Base-by-base conservation (phyloP, 2,113 vertebrate species). In the Oplegnathus fasciatus region DNA sequence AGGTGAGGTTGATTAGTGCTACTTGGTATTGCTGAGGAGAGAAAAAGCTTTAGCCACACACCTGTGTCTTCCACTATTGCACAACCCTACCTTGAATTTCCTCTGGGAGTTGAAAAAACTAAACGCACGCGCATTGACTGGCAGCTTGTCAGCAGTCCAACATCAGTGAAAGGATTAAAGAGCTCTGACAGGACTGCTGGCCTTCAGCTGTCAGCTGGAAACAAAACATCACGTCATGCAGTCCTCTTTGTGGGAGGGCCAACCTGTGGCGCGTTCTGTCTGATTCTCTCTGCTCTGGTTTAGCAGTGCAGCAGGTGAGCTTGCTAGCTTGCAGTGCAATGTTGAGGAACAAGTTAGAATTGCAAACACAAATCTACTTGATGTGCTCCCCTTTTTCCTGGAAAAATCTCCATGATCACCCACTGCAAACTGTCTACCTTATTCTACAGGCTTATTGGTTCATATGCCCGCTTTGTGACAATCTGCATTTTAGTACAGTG, bases 51-150 rank as follows among this genome's bases (percentile, higher is more conserved):
- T 2, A 26, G 13, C 6, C 20, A 15, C 68, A 83, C 42, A 73
- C 57, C n/a, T 76, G 55, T 48, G 17, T 71, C 26, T 58, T 69
- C 48, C 34, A 67, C 22, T 69, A 20, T 74, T 87, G 46, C 55
- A 73, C 65, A 78, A 83, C 61, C 13, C 54, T 44, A 52, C 52
- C 6, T 50, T 42, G 10, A 75, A 20, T 24, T 26, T 58, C n/a
- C 66, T 50, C 78, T 28, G 7, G 57, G 58, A 64, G 55, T 34
- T 52, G 1, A 58, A 64, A n/a, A 55, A 78, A 34, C 46, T 26
- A 42, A 77, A 26, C 75, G 57, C 28, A 48, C 44, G 22, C 75
- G 10, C 18, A 20, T 13, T 7, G 30, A 30, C 54, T 46, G 32
- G 48, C 50, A 60, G 46, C 52, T 14, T 44, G 70, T 68, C 62